Percentiles rank a stretch among this genome's conserved stretches.
These are phyloP conservation scores for Cosmia trapezina DNA, from an alignment of 2,888 invertebrate species.

Conservation along the genomic window DNA sequence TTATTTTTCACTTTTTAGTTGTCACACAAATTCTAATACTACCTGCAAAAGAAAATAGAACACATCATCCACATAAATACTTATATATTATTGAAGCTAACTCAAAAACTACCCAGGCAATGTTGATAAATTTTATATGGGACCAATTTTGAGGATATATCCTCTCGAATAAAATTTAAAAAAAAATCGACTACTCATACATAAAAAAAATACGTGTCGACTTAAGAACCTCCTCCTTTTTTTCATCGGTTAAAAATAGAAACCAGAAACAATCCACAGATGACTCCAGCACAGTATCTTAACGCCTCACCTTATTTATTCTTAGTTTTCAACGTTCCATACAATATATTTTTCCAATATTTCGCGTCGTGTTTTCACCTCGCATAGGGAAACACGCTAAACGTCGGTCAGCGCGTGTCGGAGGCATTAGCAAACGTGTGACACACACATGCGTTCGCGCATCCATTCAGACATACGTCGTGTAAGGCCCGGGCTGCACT, in stretches of 20 bases:
- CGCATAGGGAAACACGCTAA: constrained; percentile 62
- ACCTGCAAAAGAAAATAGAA: too few species aligned
- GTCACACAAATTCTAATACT: too few species aligned
- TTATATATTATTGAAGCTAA: too few species aligned
- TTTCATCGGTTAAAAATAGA: constrained; percentile 2
- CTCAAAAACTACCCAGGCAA: too few species aligned
- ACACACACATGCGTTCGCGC: constrained; percentile 60
- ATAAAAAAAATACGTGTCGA: too few species aligned
- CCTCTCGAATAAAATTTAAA: too few species aligned
- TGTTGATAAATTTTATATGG: too few species aligned
- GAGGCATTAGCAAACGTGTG: constrained; percentile 67
- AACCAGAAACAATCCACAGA: background rate
- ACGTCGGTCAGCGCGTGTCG: constrained; percentile 73
- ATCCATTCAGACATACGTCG: constrained; percentile 57
- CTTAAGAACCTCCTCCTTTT: too few species aligned
- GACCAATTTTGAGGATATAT: too few species aligned
- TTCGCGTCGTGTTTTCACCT: constrained; percentile 59
- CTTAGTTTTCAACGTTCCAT: constrained; percentile 19
- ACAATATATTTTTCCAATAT: constrained; percentile 49
- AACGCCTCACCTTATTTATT: constrained; percentile 32
- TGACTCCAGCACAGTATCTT: background rate
- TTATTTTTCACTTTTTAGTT: too few species aligned
- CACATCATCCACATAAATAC: too few species aligned
- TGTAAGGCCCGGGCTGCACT: constrained; percentile 46
- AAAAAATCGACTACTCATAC: too few species aligned